Evolutionary conservation across 2,888 invertebrate genomes (phyloP).

Genomic region (Caradrina kadenii): DNA sequence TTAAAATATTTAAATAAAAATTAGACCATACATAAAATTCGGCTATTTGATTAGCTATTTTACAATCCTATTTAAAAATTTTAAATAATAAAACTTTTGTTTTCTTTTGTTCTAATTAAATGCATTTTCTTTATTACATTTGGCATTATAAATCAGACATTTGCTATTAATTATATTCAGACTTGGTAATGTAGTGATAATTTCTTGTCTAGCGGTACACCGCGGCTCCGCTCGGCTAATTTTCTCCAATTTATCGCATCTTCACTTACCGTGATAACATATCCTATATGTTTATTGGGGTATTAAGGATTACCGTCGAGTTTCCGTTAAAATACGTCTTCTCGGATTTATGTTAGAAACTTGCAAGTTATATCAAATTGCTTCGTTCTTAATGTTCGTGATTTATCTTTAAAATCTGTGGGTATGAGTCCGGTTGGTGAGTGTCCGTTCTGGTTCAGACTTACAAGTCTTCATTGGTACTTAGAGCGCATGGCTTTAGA

Average conservation of each 20-base stretch:
- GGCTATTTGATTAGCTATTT: neutral
- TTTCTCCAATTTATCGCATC: conserved; percentile 50
- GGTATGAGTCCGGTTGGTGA: conserved; percentile 1
- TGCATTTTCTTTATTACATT: neutral
- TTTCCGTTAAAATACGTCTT: conserved; percentile 48
- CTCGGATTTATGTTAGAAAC: conserved; percentile 39
- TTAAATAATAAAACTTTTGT: neutral
- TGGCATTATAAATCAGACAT: neutral
- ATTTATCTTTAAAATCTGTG: conserved; percentile 44
- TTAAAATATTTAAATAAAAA: conserved; percentile 2
- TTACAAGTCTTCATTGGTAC: no score
- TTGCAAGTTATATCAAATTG: conserved; percentile 26
- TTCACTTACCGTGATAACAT: conserved; percentile 45
- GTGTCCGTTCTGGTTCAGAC: neutral
- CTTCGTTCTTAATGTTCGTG: conserved; percentile 9
- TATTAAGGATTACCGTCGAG: conserved; percentile 53
- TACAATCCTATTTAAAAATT: neutral
- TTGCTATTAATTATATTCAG: conserved; percentile 9
- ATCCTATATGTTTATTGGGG: conserved; percentile 61
- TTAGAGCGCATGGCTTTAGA: no score
- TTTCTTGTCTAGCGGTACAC: conserved; percentile 46
- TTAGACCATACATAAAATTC: neutral
- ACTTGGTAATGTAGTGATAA: conserved; percentile 14
- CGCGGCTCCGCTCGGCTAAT: conserved; percentile 43
- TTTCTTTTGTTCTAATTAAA: conserved; percentile 8